phyloP scores from a whole-genome alignment of 2,888 invertebrate species.

The Timema cristinae region DNA sequence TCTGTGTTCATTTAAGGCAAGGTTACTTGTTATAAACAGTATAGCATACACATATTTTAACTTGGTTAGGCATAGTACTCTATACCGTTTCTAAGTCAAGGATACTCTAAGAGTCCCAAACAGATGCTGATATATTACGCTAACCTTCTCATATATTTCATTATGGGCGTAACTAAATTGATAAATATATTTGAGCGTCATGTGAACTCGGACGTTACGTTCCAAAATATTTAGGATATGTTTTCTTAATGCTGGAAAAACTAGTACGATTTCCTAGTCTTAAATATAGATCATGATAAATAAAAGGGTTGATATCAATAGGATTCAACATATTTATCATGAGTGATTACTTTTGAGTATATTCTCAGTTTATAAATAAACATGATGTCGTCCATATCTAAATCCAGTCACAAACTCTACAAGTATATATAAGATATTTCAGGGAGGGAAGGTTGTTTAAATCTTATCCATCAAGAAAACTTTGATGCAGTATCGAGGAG shows the following conservation, averaged over 20 bases:
- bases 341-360: no score
- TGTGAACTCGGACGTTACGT: conserved; percentile 1
- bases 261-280: not conserved
- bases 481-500: no score
- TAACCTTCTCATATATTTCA: not conserved
- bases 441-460: no score
- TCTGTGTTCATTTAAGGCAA: no score
- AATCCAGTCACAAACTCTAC: no score
- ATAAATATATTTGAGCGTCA: conserved; percentile 3
- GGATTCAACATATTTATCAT: no score
- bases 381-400: no score
- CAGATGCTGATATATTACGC: conserved; percentile 1
- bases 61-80: not conserved
- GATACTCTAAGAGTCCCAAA: conserved; percentile 6
- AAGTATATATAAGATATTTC: no score
- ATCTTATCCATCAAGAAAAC: no score
- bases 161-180: not conserved
- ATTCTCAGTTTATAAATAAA: no score
- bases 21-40: no score
- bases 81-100: not conserved
- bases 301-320: not conserved
- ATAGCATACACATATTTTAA: not conserved
- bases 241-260: not conserved
- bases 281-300: not conserved
- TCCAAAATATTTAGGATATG: not conserved